Evolutionary conservation across 2,113 vertebrate genomes (phyloP).

Genomic region (Pogona vitticeps): DNA sequence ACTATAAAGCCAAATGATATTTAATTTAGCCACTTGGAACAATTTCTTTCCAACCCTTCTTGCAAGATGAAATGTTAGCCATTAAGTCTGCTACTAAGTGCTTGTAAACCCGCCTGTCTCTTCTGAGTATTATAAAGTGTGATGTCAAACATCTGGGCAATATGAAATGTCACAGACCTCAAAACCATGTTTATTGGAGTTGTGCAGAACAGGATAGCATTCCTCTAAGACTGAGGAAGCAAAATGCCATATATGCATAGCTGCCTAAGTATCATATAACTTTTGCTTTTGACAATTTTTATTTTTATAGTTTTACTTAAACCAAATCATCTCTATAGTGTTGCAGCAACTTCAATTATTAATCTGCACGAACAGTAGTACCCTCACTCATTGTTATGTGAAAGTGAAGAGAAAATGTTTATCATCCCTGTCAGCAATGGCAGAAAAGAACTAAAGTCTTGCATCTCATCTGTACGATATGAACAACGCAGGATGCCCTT

Average conservation of each 20-base stretch:
- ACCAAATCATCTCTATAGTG: neutral
- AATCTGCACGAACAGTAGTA: neutral
- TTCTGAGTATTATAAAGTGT: neutral
- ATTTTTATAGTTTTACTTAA: neutral
- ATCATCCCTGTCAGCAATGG: neutral
- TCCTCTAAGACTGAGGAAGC: neutral
- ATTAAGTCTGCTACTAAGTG: neutral
- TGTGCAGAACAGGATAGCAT: neutral
- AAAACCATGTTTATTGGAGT: neutral
- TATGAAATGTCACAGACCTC: neutral
- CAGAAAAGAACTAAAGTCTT: neutral
- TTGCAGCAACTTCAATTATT: fast-evolving
- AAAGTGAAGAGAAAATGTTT: neutral
- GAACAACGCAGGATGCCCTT: neutral
- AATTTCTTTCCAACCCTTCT: neutral
- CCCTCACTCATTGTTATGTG: neutral
- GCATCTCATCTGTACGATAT: neutral
- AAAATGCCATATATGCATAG: neutral
- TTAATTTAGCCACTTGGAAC: constrained; percentile 10
- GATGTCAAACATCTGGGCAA: constrained; percentile 3
- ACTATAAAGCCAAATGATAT: neutral
- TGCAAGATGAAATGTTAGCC: constrained; percentile 16
- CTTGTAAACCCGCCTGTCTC: neutral
- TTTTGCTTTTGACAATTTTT: neutral
- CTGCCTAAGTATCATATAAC: neutral